These are phyloP conservation scores for Archivesica marissinica DNA, from an alignment of 1,140 invertebrate genomes.

Conservation along the genomic window DNA sequence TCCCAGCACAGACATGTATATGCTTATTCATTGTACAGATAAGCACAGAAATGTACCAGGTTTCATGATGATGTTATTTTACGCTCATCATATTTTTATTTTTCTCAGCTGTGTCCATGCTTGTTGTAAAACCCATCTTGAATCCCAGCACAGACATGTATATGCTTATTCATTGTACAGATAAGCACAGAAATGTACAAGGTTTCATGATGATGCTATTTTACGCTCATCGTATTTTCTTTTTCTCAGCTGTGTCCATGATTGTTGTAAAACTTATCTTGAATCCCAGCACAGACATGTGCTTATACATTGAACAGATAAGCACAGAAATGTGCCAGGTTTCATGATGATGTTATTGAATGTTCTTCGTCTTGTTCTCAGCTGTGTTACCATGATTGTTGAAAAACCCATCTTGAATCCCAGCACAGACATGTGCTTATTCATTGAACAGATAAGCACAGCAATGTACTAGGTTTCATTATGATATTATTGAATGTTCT, in stretches of 20 bases:
- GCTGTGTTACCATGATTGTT: too few relatives aligned
- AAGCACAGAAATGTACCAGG: constrained; percentile 16
- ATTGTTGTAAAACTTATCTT: too few relatives aligned
- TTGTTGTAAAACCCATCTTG: neutral
- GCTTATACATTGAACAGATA: neutral
- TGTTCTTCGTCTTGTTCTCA: too few relatives aligned
- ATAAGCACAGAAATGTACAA: constrained; percentile 10
- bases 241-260: too few relatives aligned
- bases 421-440: constrained; percentile 52
- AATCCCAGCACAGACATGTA: constrained; percentile 45
- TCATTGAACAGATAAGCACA: neutral
- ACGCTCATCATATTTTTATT: too few relatives aligned
- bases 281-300: constrained; percentile 32
- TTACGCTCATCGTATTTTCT: too few relatives aligned
- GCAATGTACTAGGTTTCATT: constrained; percentile 17
- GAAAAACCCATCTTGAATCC: too few relatives aligned
- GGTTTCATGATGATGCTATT: neutral
- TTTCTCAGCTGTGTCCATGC: too few relatives aligned
- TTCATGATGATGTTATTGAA: too few relatives aligned
- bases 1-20: constrained; percentile 38
- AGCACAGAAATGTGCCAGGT: constrained; percentile 8
- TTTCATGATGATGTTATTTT: neutral
- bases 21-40: neutral
- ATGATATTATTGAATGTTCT: too few relatives aligned
- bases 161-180: neutral